Conservation (phyloP, 2,888 invertebrate species). For the Pristionchus japonicus region DNA sequence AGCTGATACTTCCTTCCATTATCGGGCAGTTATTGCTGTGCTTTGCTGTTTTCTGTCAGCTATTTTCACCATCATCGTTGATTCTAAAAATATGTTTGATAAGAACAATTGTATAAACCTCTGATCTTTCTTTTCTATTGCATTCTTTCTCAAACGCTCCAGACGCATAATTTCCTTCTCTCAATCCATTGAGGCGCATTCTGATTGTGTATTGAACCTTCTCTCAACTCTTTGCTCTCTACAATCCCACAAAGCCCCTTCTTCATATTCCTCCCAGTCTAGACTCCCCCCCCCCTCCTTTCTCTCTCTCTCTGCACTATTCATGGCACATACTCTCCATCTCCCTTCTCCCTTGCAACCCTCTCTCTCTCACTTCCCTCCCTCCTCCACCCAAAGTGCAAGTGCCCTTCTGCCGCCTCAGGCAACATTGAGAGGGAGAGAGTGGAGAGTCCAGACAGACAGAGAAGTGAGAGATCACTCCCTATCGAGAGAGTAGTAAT, state of each 20-base stretch:
- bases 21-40: background rate
- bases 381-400: conserved; percentile 7
- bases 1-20: background rate
- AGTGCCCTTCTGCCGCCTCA: background rate
- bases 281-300: background rate
- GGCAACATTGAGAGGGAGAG: conserved; percentile 29
- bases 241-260: background rate
- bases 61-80: too few relatives aligned
- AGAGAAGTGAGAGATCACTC: conserved; percentile 14
- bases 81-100: too few relatives aligned
- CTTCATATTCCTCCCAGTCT: conserved; percentile 16
- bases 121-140: background rate
- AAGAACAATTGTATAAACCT: too few relatives aligned
- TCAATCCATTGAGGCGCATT: background rate
- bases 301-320: too few relatives aligned
- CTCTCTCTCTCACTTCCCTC: background rate
- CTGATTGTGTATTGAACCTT: background rate
- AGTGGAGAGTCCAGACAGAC: background rate
- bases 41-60: background rate
- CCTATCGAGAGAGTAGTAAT: conserved; percentile 8
- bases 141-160: background rate
- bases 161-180: background rate
- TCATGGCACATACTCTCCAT: background rate
- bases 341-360: background rate
- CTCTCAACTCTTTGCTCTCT: too few relatives aligned